Evolutionary conservation across 2,888 invertebrate species (phyloP).

Genomic region (Pheosia tremula): DNA sequence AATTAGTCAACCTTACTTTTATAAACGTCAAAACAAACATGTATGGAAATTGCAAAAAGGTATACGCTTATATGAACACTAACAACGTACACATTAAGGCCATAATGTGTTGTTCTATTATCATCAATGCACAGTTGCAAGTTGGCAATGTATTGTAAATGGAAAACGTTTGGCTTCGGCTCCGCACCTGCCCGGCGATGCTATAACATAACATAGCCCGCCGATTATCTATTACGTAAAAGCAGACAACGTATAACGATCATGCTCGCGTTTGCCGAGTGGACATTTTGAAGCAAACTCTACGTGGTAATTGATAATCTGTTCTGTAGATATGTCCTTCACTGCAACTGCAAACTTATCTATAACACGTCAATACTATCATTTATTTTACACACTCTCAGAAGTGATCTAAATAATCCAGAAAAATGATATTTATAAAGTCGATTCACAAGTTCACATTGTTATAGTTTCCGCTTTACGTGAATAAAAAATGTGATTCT

Average conservation of each 20-base stretch:
- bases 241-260: constrained; percentile 10
- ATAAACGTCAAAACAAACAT: not conserved
- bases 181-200: constrained; percentile 23
- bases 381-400: no score
- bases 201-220: constrained; percentile 12
- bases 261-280: constrained; percentile 2
- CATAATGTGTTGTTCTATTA: constrained; percentile 11
- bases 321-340: not conserved
- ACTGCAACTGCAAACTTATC: no score
- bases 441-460: no score
- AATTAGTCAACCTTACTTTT: not conserved
- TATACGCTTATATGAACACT: constrained; percentile 10
- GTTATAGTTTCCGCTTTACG: no score
- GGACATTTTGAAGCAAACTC: not conserved
- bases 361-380: no score
- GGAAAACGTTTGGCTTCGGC: constrained; percentile 16
- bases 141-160: constrained; percentile 15
- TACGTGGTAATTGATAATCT: not conserved
- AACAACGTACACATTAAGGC: constrained; percentile 1
- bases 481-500: no score
- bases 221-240: constrained; percentile 15
- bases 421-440: no score
- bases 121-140: constrained; percentile 9
- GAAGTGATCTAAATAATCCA: no score
- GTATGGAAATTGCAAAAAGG: not conserved